phyloP scores from a whole-genome alignment of 2,888 invertebrate genomes.

The Osedax fenrisi region DNA sequence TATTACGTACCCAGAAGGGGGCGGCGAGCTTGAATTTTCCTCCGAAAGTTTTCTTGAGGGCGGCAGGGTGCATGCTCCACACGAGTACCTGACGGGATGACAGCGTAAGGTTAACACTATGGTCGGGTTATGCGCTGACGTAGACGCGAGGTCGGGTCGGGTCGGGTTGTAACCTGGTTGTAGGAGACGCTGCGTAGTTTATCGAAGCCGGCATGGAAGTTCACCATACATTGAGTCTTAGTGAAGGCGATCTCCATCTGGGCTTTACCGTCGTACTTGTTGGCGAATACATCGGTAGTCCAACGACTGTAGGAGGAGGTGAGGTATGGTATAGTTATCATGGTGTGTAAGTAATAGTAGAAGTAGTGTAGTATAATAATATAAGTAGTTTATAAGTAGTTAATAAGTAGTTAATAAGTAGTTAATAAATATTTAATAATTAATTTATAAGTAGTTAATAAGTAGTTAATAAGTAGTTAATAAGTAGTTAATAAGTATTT shows the following conservation, averaged over 20 bases:
- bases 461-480: too few species aligned
- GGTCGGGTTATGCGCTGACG: too few species aligned
- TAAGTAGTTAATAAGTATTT: too few species aligned
- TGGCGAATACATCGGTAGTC: constrained; percentile 20
- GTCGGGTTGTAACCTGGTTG: constrained; percentile 21
- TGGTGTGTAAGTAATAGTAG: too few species aligned
- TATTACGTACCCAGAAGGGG: background rate
- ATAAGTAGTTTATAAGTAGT: too few species aligned
- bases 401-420: too few species aligned
- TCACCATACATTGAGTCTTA: constrained; percentile 5
- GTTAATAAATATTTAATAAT: too few species aligned
- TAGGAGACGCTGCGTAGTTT: constrained; percentile 11
- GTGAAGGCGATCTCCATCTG: constrained; percentile 19
- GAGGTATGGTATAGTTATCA: too few species aligned
- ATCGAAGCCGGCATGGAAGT: constrained; percentile 30
- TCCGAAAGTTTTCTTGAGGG: background rate
- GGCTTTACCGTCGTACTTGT: constrained; percentile 31
- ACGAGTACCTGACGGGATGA: background rate
- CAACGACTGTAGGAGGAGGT: constrained; percentile 17
- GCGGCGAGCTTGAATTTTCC: background rate
- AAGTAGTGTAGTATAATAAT: too few species aligned
- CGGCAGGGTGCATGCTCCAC: background rate
- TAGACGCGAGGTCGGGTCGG: too few species aligned
- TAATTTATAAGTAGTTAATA: too few species aligned
- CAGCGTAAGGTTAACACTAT: too few species aligned